Conservation (phyloP, 1,140 invertebrate genomes). For the Pseudobourletiella spinata region DNA sequence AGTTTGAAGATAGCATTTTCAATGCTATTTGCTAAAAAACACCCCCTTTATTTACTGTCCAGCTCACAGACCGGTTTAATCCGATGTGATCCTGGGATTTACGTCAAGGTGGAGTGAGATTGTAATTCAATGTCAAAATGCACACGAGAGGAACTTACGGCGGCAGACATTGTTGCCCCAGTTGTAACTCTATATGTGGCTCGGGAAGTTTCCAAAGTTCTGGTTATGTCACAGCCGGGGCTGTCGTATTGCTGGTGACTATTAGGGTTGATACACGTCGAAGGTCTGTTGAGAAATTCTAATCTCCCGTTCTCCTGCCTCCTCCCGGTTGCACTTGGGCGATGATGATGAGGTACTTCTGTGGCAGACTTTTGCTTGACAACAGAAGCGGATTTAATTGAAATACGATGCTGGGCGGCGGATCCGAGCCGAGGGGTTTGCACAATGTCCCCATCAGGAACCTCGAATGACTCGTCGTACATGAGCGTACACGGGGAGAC, state of each 20-base stretch:
- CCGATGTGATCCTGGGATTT: no score
- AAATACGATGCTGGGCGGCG: not conserved
- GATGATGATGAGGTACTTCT: not conserved
- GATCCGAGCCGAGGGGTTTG: not conserved
- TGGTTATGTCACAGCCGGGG: not conserved
- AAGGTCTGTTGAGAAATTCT: not conserved
- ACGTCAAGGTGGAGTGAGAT: no score
- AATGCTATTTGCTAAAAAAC: no score
- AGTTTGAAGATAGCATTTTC: no score
- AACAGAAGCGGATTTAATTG: not conserved
- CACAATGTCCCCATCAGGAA: conserved; percentile 6
- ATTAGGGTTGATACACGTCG: not conserved
- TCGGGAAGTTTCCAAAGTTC: not conserved
- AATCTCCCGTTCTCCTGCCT: not conserved
- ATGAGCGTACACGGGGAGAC: no score
- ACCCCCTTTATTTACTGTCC: no score
- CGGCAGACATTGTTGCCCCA: no score
- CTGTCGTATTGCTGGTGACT: not conserved
- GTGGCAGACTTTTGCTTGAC: not conserved
- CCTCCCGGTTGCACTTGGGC: not conserved
- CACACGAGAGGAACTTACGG: conserved; percentile 2
- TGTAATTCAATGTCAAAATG: no score
- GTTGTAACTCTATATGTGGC: not conserved
- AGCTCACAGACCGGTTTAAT: no score
- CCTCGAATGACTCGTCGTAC: conserved; percentile 13